Conservation (phyloP, 2,888 invertebrate genomes). For the Lithophane socia region DNA sequence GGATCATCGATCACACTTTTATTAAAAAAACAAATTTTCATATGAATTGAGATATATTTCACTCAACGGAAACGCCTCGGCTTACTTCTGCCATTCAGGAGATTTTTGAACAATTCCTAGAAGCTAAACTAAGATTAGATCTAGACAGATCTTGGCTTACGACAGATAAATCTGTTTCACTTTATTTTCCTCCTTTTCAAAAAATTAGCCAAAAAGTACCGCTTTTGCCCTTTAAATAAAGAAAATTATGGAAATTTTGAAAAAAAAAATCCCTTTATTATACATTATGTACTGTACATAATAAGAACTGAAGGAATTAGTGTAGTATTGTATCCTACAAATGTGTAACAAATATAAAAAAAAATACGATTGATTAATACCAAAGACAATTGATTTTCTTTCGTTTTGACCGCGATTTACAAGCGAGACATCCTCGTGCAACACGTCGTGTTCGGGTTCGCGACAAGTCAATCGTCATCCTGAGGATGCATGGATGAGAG, state of each 20-base stretch:
- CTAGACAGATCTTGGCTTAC: not conserved
- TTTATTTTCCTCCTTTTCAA: not conserved
- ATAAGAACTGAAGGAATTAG: not conserved
- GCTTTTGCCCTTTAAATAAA: not conserved
- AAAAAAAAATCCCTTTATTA: not conserved
- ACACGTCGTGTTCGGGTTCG: no score
- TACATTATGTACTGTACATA: no score
- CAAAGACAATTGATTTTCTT: no score
- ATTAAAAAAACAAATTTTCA: conserved; percentile 41
- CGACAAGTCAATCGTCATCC: no score
- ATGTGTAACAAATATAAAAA: no score
- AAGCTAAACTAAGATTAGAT: conserved; percentile 30
- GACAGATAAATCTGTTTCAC: not conserved
- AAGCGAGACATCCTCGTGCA: no score
- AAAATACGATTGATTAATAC: no score
- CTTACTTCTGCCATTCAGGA: conserved; percentile 28
- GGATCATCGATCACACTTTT: conserved; percentile 41
- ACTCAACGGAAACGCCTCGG: conserved; percentile 21
- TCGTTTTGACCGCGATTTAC: no score
- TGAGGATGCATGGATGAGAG: no score
- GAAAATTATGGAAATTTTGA: not conserved
- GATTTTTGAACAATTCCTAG: conserved; percentile 41
- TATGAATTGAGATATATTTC: conserved; percentile 52
- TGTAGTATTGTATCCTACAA: no score
- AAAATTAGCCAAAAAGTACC: not conserved